Conservation (phyloP, 2,113 vertebrate species). For the Myiozetetes cayanensis region DNA sequence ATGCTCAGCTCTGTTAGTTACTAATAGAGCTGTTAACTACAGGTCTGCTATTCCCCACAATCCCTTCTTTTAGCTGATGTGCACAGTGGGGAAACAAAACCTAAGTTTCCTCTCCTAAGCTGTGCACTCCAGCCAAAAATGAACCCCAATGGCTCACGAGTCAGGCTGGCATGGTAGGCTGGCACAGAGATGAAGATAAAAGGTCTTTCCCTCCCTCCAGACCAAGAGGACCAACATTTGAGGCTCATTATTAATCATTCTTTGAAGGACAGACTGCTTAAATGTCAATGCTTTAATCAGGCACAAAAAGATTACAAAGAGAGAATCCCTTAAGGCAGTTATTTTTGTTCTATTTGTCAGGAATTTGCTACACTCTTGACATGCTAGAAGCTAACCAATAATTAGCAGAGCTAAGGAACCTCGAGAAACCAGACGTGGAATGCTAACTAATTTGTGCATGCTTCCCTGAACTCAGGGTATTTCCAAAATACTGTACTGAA, state of each 20-base stretch:
- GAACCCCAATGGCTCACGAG: background rate
- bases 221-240: background rate
- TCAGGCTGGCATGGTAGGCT: too few relatives aligned
- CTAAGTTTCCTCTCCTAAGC: background rate
- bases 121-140: background rate
- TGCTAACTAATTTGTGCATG: background rate
- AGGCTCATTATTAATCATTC: background rate
- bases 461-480: constrained; percentile 9
- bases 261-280: background rate
- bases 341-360: background rate
- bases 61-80: background rate
- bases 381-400: background rate
- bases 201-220: background rate
- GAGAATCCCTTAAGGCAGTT: background rate
- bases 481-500: constrained; percentile 7
- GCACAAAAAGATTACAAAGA: constrained; percentile 5
- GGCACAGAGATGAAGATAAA: background rate
- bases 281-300: background rate
- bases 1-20: background rate
- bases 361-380: background rate
- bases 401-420: background rate
- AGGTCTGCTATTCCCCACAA: background rate
- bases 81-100: background rate
- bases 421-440: background rate
- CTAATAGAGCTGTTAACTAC: background rate